phyloP scores from a whole-genome alignment of 2,797 vertebrate species.

The Scomberomorus guttatus region DNA sequence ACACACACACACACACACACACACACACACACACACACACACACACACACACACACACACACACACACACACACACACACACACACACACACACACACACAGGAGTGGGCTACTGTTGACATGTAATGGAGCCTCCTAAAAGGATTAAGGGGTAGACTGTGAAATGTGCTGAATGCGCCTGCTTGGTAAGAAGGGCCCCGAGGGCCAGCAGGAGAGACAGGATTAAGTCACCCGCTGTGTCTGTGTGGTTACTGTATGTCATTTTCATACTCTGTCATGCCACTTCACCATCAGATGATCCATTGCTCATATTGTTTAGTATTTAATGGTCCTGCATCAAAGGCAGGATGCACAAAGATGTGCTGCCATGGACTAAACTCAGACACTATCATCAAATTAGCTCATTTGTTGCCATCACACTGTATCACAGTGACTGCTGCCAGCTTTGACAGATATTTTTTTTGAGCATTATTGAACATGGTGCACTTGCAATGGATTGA shows the following conservation, averaged over 20 bases:
- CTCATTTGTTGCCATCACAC: conserved; percentile 14
- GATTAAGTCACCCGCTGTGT: conserved; percentile 65
- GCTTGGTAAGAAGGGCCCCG: conserved; percentile 66
- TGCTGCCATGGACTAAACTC: conserved; percentile 20
- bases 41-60: neutral
- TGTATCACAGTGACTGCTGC: conserved; percentile 2
- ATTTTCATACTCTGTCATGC: conserved; percentile 47
- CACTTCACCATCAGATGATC: conserved; percentile 49
- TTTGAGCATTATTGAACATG: conserved; percentile 7
- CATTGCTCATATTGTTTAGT: conserved; percentile 36
- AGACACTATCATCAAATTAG: conserved; percentile 25
- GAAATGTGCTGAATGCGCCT: conserved; percentile 78
- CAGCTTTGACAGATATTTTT: conserved; percentile 12
- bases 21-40: conserved; percentile 1
- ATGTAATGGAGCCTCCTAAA: conserved; percentile 80
- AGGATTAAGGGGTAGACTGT: conserved; percentile 79
- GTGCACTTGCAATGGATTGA: neutral
- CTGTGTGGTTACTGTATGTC: conserved; percentile 34
- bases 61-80: conserved; percentile 1
- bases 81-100: conserved; percentile 12
- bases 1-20: neutral
- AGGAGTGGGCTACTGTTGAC: conserved; percentile 68
- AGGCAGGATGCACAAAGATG: conserved; percentile 33
- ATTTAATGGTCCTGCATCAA: conserved; percentile 26
- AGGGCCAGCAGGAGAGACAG: conserved; percentile 65